These are phyloP conservation scores for Scaptomyza reducta DNA, from an alignment of 2,888 invertebrate species.

Conservation along the genomic window DNA sequence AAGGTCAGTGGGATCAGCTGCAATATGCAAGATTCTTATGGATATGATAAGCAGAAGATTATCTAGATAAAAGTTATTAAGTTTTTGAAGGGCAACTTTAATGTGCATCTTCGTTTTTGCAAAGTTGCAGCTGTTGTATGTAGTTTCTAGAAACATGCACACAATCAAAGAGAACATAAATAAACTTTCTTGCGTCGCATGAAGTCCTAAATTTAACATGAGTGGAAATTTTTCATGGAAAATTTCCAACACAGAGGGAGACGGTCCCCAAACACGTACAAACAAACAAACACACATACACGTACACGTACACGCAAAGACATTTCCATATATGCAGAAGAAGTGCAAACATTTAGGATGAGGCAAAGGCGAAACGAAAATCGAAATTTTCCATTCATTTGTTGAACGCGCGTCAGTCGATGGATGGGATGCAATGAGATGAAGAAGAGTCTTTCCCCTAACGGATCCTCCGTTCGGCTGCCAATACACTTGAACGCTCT, in stretches of 20 bases:
- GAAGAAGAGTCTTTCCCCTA: conserved; percentile 8
- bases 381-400: conserved; percentile 71
- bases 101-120: not conserved
- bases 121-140: not conserved
- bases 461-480: not conserved
- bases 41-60: conserved; percentile 16
- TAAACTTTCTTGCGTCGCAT: conserved; percentile 25
- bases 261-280: conserved; percentile 5
- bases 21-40: conserved; percentile 14
- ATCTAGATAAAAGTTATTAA: no score
- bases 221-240: conserved; percentile 71
- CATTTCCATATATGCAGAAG: conserved; percentile 22
- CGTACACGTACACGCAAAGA: conserved; percentile 9
- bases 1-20: conserved; percentile 44
- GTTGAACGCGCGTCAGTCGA: conserved; percentile 31
- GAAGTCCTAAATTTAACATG: conserved; percentile 53
- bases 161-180: conserved; percentile 1
- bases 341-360: conserved; percentile 59
- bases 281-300: no score
- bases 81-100: conserved; percentile 1
- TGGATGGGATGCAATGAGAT: conserved; percentile 34
- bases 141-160: conserved; percentile 2
- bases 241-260: conserved; percentile 51
- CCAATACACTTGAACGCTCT: conserved; percentile 4
- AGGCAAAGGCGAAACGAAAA: conserved; percentile 54